Evolutionary conservation across 2,797 vertebrate genomes (phyloP), one percentile per base, ranked within the genome.

Genomic region (Cuculus canorus): DNA sequence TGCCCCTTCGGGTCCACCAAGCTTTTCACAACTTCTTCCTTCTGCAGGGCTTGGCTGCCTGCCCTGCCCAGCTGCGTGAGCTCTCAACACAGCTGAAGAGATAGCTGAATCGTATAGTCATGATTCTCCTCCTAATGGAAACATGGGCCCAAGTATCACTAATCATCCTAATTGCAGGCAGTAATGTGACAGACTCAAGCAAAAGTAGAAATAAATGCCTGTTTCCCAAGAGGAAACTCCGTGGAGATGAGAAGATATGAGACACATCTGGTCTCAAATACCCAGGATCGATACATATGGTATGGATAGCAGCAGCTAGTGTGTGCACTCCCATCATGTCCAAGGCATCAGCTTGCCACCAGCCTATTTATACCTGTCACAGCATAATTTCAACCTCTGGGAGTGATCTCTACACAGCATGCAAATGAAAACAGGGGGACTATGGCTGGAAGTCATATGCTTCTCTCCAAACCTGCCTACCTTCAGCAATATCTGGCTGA

Each of bases 31-130:
- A 18, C 17, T 12, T 82, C 7, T 5, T 7, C 32, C 18, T 68
- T 82, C 43, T 52, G 17, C 8, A 2, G 25, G n/a, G 32, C 47
- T 66, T 63, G 39, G 39, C 33, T 22, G n/a, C 21, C 22, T 16
- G 22, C 35, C 60, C 30, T 76, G 47, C 25, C 25, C 0, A 0
- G 17, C 52, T 41, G 7, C 30, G 30, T 17, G 71, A 32, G 59
- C 43, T 66, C 39, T 73, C 71, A 3, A 48, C 9, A 22, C 47
- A 47, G 2, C 53, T 57, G 35, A 22, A 52, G 82, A 70, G 35
- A 21, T 16, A 60, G 28, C 33, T 53, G 60, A 57, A 27, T 16
- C 1, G 0, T 14, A 32, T 27, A 43, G 39, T 27, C 3, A 1
- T 9, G 18, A 18, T 76, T 64, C 54, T 64, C 25, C 24, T 35